Evolutionary conservation across 2,888 invertebrate species (phyloP).

Genomic region (Macrosiphum euphorbiae): DNA sequence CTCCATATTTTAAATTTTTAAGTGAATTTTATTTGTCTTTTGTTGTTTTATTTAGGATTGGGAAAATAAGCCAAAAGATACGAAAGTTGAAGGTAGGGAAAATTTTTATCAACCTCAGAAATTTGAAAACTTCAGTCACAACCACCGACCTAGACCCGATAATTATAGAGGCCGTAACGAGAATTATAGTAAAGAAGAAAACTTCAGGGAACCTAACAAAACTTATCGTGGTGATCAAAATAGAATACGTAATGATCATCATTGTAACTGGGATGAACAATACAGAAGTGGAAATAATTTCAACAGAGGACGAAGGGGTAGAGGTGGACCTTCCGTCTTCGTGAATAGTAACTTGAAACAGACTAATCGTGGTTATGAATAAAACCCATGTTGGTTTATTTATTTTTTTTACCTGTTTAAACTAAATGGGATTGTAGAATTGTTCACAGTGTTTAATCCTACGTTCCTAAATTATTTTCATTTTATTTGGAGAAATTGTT

Average conservation of each 20-base stretch:
- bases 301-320: slow-evolving; percentile 39
- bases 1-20: not conserved
- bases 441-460: slow-evolving; percentile 57
- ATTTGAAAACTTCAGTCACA: slow-evolving; percentile 46
- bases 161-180: slow-evolving; percentile 49
- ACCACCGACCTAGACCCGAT: slow-evolving; percentile 46
- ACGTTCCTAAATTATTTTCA: slow-evolving; percentile 58
- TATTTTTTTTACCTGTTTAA: slow-evolving; percentile 40
- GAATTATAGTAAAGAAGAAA: slow-evolving; percentile 46
- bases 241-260: slow-evolving; percentile 57
- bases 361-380: slow-evolving; percentile 48
- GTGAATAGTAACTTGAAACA: slow-evolving; percentile 61
- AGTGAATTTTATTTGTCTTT: not conserved
- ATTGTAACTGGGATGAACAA: slow-evolving; percentile 43
- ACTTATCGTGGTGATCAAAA: slow-evolving; percentile 48
- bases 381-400: not conserved
- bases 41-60: slow-evolving; percentile 34
- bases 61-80: slow-evolving; percentile 49
- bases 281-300: slow-evolving; percentile 39
- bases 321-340: slow-evolving; percentile 44
- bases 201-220: slow-evolving; percentile 33
- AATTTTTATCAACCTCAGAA: slow-evolving; percentile 13
- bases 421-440: slow-evolving; percentile 46
- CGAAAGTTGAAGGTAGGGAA: slow-evolving; percentile 36
- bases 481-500: not conserved